Conservation (phyloP, 2,888 invertebrate species). For the Drosophila tanythrix region DNA sequence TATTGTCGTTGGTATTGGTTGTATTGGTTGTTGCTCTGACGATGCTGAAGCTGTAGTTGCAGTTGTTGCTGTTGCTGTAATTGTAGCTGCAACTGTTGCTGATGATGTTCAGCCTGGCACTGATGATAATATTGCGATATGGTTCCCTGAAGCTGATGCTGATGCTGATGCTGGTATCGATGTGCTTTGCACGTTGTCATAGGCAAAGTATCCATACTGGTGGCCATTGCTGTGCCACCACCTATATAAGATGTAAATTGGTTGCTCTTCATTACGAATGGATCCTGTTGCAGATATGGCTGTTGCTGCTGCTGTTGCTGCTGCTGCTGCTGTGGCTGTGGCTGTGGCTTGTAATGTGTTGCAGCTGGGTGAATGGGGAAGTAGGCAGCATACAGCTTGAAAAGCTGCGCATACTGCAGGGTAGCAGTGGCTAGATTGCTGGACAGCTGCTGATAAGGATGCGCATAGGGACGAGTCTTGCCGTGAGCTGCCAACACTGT, state of each 20-base stretch:
- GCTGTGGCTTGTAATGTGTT: slow-evolving; percentile 17
- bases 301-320: slow-evolving; percentile 3
- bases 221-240: not conserved
- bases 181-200: slow-evolving; percentile 33
- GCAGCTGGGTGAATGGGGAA: slow-evolving; percentile 71
- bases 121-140: slow-evolving; percentile 41
- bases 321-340: not conserved
- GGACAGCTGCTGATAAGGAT: slow-evolving; percentile 66
- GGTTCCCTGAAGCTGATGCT: slow-evolving; percentile 43
- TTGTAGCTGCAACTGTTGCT: slow-evolving; percentile 37
- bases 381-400: slow-evolving; percentile 72
- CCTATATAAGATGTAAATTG: not conserved
- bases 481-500: slow-evolving; percentile 22
- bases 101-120: slow-evolving; percentile 34
- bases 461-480: slow-evolving; percentile 42
- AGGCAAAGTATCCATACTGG: slow-evolving; percentile 16
- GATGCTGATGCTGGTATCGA: slow-evolving; percentile 36
- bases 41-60: slow-evolving; percentile 20
- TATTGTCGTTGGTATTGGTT: slow-evolving; percentile 6
- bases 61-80: slow-evolving; percentile 14
- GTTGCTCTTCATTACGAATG: not conserved
- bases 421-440: slow-evolving; percentile 16
- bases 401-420: slow-evolving; percentile 3
- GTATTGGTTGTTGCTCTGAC: slow-evolving; percentile 29
- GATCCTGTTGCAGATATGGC: not conserved